Evolutionary conservation across 1,140 invertebrate species (phyloP).

Genomic region (Penaeus vannamei): DNA sequence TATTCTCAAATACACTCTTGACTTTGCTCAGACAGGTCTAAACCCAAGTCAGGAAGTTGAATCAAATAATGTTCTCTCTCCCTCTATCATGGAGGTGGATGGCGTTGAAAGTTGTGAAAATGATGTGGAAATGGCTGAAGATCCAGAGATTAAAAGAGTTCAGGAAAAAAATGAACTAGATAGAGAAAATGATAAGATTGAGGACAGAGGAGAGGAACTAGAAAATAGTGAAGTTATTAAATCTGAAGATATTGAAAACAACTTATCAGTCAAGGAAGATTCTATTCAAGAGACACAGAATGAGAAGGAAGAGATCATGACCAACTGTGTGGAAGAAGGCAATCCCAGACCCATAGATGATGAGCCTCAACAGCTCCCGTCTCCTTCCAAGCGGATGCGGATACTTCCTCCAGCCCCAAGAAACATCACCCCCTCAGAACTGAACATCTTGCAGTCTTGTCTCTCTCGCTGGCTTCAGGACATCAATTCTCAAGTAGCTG

Average conservation of each 20-base stretch:
- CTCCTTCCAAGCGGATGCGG: constrained; percentile 52
- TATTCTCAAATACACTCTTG: constrained; percentile 66
- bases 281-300: background rate
- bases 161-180: background rate
- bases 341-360: constrained; percentile 27
- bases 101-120: constrained; percentile 48
- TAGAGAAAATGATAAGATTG: constrained; percentile 11
- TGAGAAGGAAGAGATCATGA: constrained; percentile 22
- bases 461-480: constrained; percentile 73
- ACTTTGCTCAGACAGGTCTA: constrained; percentile 66
- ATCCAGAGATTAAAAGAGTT: background rate
- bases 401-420: constrained; percentile 59
- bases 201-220: constrained; percentile 1
- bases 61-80: constrained; percentile 36
- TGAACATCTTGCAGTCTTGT: constrained; percentile 71
- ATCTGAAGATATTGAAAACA: background rate
- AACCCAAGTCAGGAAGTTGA: constrained; percentile 36
- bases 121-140: constrained; percentile 65
- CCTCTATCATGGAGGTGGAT: constrained; percentile 58
- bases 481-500: constrained; percentile 72
- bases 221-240: background rate
- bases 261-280: constrained; percentile 20
- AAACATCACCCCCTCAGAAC: constrained; percentile 55
- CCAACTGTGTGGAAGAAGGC: constrained; percentile 24
- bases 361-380: constrained; percentile 50